Conservation (phyloP, 2,113 vertebrate species). For the Arothron firmamentum region DNA sequence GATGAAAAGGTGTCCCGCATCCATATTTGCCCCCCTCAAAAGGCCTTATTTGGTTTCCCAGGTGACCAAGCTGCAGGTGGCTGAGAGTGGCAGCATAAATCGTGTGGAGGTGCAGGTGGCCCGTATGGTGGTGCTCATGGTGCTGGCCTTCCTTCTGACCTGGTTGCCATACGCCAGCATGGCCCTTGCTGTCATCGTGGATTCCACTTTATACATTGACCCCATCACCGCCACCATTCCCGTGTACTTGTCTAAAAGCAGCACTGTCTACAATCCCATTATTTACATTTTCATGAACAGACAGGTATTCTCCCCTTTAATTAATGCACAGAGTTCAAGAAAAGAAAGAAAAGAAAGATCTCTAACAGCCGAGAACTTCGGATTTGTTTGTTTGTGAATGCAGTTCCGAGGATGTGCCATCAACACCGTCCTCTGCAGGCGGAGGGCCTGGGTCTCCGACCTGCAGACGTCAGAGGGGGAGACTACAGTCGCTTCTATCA, state of each 20-base stretch:
- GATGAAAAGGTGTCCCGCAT: neutral
- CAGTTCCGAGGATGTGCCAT: slow-evolving; percentile 60
- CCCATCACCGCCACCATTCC: slow-evolving; percentile 62
- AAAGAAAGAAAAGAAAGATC: too few species aligned
- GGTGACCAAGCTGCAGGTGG: slow-evolving; percentile 64
- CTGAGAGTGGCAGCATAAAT: slow-evolving; percentile 56
- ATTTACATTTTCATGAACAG: slow-evolving; percentile 75
- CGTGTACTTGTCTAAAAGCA: slow-evolving; percentile 68
- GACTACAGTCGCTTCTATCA: slow-evolving; percentile 26
- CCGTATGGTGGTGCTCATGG: slow-evolving; percentile 68
- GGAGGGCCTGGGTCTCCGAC: slow-evolving; percentile 54
- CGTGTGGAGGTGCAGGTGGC: slow-evolving; percentile 56
- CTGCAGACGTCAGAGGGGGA: slow-evolving; percentile 38
- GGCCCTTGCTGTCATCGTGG: slow-evolving; percentile 55
- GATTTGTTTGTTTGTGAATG: slow-evolving; percentile 4
- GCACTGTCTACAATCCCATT: slow-evolving; percentile 68
- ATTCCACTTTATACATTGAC: slow-evolving; percentile 63
- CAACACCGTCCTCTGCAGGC: slow-evolving; percentile 51
- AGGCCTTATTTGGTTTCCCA: slow-evolving; percentile 20
- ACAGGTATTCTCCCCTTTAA: slow-evolving; percentile 52
- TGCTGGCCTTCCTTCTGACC: slow-evolving; percentile 67
- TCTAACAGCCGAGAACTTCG: neutral
- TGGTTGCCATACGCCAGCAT: slow-evolving; percentile 70
- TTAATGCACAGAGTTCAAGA: neutral
- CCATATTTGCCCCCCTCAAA: neutral